Base-by-base conservation (phyloP, 2,113 vertebrate species). In the Protomyctophum bolini region DNA sequence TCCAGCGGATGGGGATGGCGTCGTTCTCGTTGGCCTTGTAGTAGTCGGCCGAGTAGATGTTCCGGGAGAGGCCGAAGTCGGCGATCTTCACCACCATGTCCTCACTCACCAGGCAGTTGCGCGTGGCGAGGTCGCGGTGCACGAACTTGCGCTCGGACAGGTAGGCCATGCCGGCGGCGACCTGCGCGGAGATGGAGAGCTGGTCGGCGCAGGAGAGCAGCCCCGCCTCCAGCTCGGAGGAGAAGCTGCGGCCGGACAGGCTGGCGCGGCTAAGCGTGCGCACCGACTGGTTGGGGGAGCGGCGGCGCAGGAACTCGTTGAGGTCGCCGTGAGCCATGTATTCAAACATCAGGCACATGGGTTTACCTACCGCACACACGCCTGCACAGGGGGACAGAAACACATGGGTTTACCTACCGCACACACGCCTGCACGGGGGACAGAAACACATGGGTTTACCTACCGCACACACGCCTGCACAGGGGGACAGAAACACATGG, bases 371-470 rank as follows among this genome's bases (percentile, higher is more conserved):
- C 0, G 98, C 98, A 28, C 98, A 99, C 59, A 99, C 97, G 0
- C 21, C 21, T 21, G 2, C 2, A 21, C 21, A 21, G 4, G 46
- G 66, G 63, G 33, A 50, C n/a, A 41, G 28, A 45, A 6, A 48
- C 98, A 99, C 97, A 99, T 97, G 0, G 98, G 98, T 77, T 99
- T 99, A 41, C 98, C 98, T 2, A 98, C 95, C 0, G 98, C 98
- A 28, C 98, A 99, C 59, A 99, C 97, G 0, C 21, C 21, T 21
- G 2, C 2, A 21, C 21, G 2, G 4, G 46, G n/a, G n/a, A n/a
- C n/a, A n/a, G n/a, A n/a, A n/a, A n/a, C 98, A 99, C 97, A 99
- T 97, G 0, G 98, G 98, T 77, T 99, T 99, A 41, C 98, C 98
- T 2, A 98, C 95, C 0, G 98, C 98, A 28, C 98, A 99, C 59